These are phyloP conservation scores for Vanessa tameamea DNA, from an alignment of 1,140 invertebrate genomes.

Conservation along the genomic window DNA sequence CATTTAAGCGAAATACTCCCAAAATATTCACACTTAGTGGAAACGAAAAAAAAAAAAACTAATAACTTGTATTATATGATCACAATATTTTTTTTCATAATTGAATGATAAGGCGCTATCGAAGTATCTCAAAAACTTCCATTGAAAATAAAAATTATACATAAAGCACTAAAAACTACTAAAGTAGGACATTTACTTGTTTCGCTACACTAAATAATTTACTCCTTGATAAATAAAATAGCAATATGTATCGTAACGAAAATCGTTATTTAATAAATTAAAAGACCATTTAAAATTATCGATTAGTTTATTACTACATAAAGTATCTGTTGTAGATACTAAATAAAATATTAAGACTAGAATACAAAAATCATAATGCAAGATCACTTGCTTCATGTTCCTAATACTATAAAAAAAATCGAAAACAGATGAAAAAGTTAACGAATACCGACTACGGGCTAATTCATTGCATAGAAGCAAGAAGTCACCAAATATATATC, in stretches of 20 bases:
- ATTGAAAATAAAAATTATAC: no score
- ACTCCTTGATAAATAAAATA: slow-evolving; percentile 7
- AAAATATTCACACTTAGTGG: no score
- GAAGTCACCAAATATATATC: no score
- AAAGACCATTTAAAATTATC: not conserved
- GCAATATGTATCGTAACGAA: not conserved
- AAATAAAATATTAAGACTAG: slow-evolving; percentile 9
- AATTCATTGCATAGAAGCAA: no score
- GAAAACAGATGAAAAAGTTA: not conserved
- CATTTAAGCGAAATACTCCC: no score
- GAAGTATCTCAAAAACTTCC: no score
- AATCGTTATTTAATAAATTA: not conserved
- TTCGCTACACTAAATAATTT: not conserved
- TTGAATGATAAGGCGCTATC: no score
- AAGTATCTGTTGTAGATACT: not conserved
- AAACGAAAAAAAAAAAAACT: no score
- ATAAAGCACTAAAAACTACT: no score
- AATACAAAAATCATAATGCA: not conserved
- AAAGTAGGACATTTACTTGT: not conserved
- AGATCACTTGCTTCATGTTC: not conserved
- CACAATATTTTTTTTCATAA: no score
- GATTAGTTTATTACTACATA: not conserved
- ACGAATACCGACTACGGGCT: not conserved
- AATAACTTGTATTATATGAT: no score
- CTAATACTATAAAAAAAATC: not conserved